Evolutionary conservation across 2,113 vertebrate genomes (phyloP), one percentile per base, ranked within the genome.

Genomic region (Lepus timidus): DNA sequence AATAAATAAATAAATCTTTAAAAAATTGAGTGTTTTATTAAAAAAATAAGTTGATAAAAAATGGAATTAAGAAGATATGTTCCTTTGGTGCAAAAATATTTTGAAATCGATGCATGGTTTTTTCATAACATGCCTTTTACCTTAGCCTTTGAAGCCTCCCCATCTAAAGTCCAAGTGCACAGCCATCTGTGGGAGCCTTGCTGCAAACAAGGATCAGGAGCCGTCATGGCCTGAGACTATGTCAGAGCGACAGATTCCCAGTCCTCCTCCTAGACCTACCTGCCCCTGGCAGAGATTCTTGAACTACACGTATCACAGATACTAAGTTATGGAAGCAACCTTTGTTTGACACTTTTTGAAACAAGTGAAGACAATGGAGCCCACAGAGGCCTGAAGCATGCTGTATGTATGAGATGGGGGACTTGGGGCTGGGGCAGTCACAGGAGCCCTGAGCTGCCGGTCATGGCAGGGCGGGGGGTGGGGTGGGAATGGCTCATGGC

Each of bases 361-460:
- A 71, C 23, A 71, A 88, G 81, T 25, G 55, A 74, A n/a, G 44
- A 51, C 67, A 92, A 85, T 49, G 27, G 82, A 27, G 39, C 9
- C 3, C 25, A 71, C 9, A 39, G 52, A 12, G 4, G 31, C 85
- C 31, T 58, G 73, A 90, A 62, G 6, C 16, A 17, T 19, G 29
- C 22, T 3, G 9, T 5, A n/a, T 33, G 27, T 64, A 71, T 31
- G 65, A 68, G 14, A 14, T 0, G 27, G 71, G 8, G 0, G 67
- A 0, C 6, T 13, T 27, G 29, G 33, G 36, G 33, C 23, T 39
- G 6, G 20, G 44, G 17, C 67, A 61, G 58, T 44, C 16, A 7
- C 19, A 20, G 8, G 14, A 79, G 86, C 16, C 29, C 25, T 4
- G 1, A 4, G 8, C 4, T 33, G 61, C 58, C 58, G 14, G 22